Percentiles rank a stretch among this genome's conserved stretches.
These are phyloP conservation scores for Salvelinus alpinus DNA, from an alignment of 2,113 vertebrate genomes.

Conservation along the genomic window DNA sequence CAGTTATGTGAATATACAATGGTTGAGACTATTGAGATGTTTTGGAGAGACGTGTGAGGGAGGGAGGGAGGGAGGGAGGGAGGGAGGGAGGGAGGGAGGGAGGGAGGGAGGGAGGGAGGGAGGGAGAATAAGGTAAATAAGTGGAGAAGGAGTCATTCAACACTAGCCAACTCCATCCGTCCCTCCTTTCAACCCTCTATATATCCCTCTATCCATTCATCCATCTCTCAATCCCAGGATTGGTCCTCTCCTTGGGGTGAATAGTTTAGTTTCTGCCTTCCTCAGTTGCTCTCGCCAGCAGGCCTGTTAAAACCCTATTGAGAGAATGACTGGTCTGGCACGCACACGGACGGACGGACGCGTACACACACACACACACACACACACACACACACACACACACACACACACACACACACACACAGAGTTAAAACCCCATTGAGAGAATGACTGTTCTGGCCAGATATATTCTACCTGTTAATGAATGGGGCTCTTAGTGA, in stretches of 20 bases:
- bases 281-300: constrained; percentile 32
- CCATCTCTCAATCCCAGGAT: background rate
- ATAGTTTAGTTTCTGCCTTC: constrained; percentile 40
- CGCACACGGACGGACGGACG: no score
- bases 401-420: no score
- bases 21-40: background rate
- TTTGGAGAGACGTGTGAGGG: background rate
- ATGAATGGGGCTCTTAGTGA: constrained; percentile 73
- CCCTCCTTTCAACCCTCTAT: background rate
- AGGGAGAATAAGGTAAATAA: background rate
- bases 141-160: no score
- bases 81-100: background rate
- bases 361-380: no score
- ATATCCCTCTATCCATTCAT: constrained; percentile 2
- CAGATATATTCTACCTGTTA: constrained; percentile 48
- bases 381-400: no score
- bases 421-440: constrained; percentile 62
- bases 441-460: constrained; percentile 59
- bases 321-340: constrained; percentile 34
- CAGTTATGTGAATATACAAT: no score
- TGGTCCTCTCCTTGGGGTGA: background rate
- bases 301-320: constrained; percentile 10
- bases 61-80: background rate
- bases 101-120: background rate
- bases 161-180: background rate